phyloP scores from a whole-genome alignment of 2,113 vertebrate species.

The Speoplatyrhinus poulsoni region DNA sequence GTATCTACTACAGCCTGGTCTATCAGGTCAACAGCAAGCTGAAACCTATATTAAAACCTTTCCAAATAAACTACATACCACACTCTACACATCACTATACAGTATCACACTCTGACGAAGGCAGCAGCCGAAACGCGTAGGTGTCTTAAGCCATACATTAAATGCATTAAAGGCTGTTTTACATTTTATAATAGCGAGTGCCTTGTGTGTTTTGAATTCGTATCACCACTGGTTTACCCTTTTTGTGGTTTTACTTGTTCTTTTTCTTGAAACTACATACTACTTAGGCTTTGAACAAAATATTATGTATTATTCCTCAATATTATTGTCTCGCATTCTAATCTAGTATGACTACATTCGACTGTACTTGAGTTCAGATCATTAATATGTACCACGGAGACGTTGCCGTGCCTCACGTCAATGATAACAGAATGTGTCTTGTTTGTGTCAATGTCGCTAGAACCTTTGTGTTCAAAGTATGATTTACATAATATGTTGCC shows the following conservation, averaged over 20 bases:
- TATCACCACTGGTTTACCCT: too few relatives aligned
- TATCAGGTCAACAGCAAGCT: conserved; percentile 28
- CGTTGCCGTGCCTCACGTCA: too few relatives aligned
- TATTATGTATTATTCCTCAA: not conserved
- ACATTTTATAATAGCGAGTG: too few relatives aligned
- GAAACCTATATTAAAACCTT: conserved; percentile 13
- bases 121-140: too few relatives aligned
- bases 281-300: not conserved
- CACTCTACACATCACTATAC: not conserved
- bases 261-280: conserved; percentile 1
- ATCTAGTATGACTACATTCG: conserved; percentile 7
- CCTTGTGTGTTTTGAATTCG: too few relatives aligned
- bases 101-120: too few relatives aligned
- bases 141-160: not conserved
- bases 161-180: conserved; percentile 41
- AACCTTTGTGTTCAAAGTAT: conserved; percentile 1
- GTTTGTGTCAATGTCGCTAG: too few relatives aligned
- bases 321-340: not conserved
- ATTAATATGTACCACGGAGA: too few relatives aligned
- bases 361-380: too few relatives aligned
- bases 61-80: conserved; percentile 14
- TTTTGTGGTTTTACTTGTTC: too few relatives aligned
- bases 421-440: too few relatives aligned
- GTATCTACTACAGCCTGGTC: not conserved
- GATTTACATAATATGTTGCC: not conserved